Conservation (phyloP, 2,888 invertebrate genomes). For the Stictocephala bisonia region DNA sequence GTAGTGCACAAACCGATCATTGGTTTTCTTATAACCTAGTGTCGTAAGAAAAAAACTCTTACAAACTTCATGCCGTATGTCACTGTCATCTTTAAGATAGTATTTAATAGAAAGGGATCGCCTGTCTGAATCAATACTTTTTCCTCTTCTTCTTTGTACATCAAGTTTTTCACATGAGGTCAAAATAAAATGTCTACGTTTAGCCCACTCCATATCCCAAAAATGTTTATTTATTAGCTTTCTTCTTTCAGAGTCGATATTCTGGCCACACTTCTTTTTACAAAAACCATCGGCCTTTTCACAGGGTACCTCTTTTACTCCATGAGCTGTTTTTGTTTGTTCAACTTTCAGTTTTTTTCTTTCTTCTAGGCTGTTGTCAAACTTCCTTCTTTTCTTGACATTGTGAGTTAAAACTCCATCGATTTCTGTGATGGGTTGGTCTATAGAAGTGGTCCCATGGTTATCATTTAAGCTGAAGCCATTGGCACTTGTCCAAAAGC, state of each 20-base stretch:
- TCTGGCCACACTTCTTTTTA: constrained; percentile 12
- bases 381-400: too few relatives aligned
- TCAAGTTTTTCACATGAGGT: not conserved
- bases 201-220: constrained; percentile 11
- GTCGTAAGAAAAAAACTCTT: constrained; percentile 46
- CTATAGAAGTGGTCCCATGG: too few relatives aligned
- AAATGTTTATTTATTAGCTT: constrained; percentile 27
- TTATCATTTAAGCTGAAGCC: too few relatives aligned
- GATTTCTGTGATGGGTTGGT: too few relatives aligned
- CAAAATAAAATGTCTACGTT: constrained; percentile 18
- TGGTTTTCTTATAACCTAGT: constrained; percentile 45
- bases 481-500: too few relatives aligned
- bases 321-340: too few relatives aligned
- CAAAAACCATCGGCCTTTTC: constrained; percentile 6
- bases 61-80: constrained; percentile 41
- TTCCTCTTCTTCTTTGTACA: constrained; percentile 21
- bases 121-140: not conserved
- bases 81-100: constrained; percentile 7
- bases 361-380: too few relatives aligned
- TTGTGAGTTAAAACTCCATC: too few relatives aligned
- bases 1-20: constrained; percentile 37
- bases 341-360: too few relatives aligned
- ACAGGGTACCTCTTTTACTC: not conserved
- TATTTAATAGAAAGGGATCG: too few relatives aligned
- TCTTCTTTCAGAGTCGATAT: constrained; percentile 17